Conservation (phyloP, 2,797 vertebrate genomes). For the Tolypeutes matacus region DNA sequence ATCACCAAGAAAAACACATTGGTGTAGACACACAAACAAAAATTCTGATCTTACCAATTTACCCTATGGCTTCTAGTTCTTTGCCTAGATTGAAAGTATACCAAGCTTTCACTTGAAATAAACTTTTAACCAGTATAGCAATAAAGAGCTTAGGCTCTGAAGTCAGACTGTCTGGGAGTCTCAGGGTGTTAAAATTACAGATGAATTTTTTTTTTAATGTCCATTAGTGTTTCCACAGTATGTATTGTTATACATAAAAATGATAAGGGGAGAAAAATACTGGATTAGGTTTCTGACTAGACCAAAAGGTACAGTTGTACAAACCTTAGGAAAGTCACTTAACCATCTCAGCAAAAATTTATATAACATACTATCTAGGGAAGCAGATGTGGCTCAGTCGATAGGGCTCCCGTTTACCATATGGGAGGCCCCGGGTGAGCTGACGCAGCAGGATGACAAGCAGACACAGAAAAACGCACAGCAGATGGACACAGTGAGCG, state of each 20-base stretch:
- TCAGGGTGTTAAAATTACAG: background rate
- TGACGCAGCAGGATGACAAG: too few species aligned
- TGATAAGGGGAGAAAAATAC: background rate
- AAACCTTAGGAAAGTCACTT: background rate
- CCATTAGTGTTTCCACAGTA: background rate
- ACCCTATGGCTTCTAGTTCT: background rate
- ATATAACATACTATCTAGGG: background rate
- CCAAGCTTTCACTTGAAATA: conserved; percentile 42
- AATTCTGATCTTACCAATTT: background rate
- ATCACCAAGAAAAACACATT: background rate
- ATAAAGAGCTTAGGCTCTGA: background rate
- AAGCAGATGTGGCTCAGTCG: too few species aligned
- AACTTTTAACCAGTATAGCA: conserved; percentile 9
- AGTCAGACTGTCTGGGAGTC: background rate
- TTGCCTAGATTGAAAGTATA: background rate
- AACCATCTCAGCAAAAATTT: background rate
- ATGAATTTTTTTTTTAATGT: background rate
- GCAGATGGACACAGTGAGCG: too few species aligned
- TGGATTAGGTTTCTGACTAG: background rate
- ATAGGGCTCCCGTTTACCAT: too few species aligned
- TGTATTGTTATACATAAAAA: background rate
- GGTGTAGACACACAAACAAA: background rate
- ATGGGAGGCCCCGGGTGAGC: too few species aligned
- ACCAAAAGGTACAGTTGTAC: background rate
- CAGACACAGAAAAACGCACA: too few species aligned